Evolutionary conservation across 2,113 vertebrate species (phyloP).

Genomic region (Petrocephalus microphthalmus): DNA sequence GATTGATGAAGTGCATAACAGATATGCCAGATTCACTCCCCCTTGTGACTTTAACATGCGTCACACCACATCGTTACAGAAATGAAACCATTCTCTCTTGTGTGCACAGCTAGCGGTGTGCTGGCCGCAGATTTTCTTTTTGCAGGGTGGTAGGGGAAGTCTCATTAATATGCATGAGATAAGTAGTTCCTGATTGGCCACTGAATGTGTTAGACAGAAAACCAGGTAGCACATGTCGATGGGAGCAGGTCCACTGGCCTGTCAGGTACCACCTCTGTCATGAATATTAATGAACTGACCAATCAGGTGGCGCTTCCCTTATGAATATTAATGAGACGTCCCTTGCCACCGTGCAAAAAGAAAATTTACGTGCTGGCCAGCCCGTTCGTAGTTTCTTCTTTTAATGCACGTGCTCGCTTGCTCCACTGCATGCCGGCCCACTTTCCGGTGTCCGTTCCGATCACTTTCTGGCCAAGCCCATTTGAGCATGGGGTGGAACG

Average conservation of each 20-base stretch:
- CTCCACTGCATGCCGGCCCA: background rate
- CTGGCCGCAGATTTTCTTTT: background rate
- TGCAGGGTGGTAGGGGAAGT: too few species aligned
- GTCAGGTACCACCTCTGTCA: too few species aligned
- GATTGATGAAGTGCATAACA: conserved; percentile 70
- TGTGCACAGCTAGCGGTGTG: background rate
- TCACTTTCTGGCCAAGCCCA: conserved; percentile 2
- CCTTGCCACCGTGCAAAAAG: too few species aligned
- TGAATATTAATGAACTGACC: too few species aligned
- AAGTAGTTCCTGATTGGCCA: too few species aligned
- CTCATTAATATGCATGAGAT: too few species aligned
- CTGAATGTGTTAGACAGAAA: too few species aligned
- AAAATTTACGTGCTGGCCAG: background rate
- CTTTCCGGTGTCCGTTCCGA: background rate
- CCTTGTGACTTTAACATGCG: conserved; percentile 51
- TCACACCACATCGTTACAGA: conserved; percentile 53
- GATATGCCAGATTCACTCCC: conserved; percentile 62
- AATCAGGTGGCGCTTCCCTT: too few species aligned
- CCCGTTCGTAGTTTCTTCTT: conserved; percentile 4
- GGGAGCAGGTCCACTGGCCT: too few species aligned
- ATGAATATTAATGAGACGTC: too few species aligned
- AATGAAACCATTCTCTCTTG: conserved; percentile 10
- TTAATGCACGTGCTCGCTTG: background rate
- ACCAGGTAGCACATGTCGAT: too few species aligned
- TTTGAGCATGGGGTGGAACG: background rate